Base-by-base conservation (phyloP, 2,797 vertebrate species). In the Chlorospingus flavigularis region DNA sequence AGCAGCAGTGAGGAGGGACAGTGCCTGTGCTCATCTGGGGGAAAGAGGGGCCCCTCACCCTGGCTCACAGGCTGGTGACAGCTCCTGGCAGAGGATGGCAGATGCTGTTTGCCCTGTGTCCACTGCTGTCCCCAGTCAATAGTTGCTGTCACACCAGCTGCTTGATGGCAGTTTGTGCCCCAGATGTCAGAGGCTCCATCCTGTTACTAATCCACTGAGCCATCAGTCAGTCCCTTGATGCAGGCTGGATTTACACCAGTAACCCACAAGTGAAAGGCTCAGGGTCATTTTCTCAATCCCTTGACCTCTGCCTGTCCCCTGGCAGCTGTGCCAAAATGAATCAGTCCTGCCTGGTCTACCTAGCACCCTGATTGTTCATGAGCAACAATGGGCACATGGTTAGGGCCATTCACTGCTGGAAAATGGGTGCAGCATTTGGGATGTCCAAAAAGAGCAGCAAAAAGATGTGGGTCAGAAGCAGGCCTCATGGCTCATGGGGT, bases 261-360 rank as follows among this genome's bases (percentile, higher is more conserved):
- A 92, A 93, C 89, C 91, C 82, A 73, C 73, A 78, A 92, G 76
- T 57, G 85, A 91, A 94, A 90, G 65, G 63, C 81, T 91, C 75
- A 45, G 57, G 19, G 20, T 67, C 15, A 25, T 60, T 67, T 86
- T 75, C 63, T 84, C 50, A 81, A 20, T 66, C 81, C 48, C 47
- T 48, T 83, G 53, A 79, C 67, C 72, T 78, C 62, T 87, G 61
- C 60, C 35, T 24, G 45, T 77, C 13, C 35, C 50, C 17, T 57
- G 50, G 43, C 42, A 83, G 70, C 71, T 86, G 55, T 93, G 39
- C 42, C 47, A 66, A 72, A 82, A 77, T 51, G 12, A 54, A 43
- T 82, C 55, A 61, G 39, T 43, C 73, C 48, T 88, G 43, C 55
- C 80, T 81, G 35, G 45, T 47, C 83, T 61, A 37, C 66, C 68